These are phyloP conservation scores for Podarcis raffonei DNA, from an alignment of 2,113 vertebrate genomes.

Conservation along the genomic window DNA sequence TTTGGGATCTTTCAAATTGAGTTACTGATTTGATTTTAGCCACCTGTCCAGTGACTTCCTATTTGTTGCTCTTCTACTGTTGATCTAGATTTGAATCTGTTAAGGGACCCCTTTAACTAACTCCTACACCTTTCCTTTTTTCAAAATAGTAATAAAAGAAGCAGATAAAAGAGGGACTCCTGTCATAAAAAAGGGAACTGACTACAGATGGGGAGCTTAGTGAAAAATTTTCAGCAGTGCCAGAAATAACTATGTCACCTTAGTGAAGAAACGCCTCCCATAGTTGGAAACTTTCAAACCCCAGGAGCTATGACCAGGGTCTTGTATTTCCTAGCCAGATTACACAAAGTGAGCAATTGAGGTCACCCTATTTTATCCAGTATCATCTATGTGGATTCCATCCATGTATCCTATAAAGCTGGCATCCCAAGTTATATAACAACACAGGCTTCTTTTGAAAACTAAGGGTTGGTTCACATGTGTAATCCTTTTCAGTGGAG, in stretches of 20 bases:
- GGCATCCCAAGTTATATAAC: background rate
- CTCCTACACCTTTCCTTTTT: background rate
- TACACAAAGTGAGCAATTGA: background rate
- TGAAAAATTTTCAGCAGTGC: background rate
- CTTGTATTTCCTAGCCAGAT: background rate
- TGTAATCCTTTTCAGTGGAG: background rate
- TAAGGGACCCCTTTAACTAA: background rate
- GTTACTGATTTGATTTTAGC: background rate
- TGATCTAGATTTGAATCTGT: background rate
- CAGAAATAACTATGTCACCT: background rate
- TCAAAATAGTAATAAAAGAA: background rate
- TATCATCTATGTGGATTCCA: background rate
- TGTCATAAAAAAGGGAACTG: background rate
- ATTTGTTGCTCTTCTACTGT: background rate
- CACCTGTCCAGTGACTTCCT: background rate
- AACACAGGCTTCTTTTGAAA: background rate
- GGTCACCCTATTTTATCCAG: background rate
- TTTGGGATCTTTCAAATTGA: background rate
- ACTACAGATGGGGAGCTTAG: background rate
- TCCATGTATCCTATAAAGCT: background rate
- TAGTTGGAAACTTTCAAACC: background rate
- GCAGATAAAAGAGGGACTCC: background rate
- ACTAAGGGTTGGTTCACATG: background rate
- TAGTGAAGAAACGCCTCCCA: background rate
- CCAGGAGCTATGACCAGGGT: background rate